Evolutionary conservation across 2,888 invertebrate genomes (phyloP), one percentile per base, ranked within the genome.

Genomic region (Elgonia sp.): DNA sequence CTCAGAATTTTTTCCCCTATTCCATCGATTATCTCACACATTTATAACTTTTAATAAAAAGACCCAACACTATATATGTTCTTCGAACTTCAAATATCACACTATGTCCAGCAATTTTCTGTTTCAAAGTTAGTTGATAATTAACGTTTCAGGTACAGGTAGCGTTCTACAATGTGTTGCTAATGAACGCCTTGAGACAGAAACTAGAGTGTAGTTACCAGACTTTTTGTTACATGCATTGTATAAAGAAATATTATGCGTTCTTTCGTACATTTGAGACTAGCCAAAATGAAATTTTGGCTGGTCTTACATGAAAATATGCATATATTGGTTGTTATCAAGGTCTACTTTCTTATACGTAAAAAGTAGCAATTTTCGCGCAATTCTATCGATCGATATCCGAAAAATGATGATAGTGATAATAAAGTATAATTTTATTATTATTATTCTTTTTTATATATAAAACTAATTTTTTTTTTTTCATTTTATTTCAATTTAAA

Each of bases 131-230:
- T 63, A 21, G 55, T n/a, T 55, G 81, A 18, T 81, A 82, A 82
- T 82, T 73, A 73, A 21, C 37, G 57, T 65, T 73, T 20, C 55
- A 55, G 55, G 37, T 42, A 55, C n/a, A n/a, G 29, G 67, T 50
- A 50, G 57, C 21, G 67, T 60, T 75, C 67, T 57, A 60, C 72
- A 75, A 83, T 60, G 75, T 67, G 57, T 83, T n/a, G 83, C 67
- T 83, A 83, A 75, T 83, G 67, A 75, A 83, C 67, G 39, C 83
- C 83, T 83, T 82, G 82, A 82, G 73, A 82, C 65, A 65, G 20
- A 63, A 73, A 21, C 65, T 39, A 3, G 29, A 29, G 29, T 29
- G 5, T 29, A 29, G 29, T 29, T 29, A 29, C 29, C 5, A 82
- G 82, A 82, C 81, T 16, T 81, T 72, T 73, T 73, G 73, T 73